Evolutionary conservation across 2,888 invertebrate species (phyloP), one percentile per base, ranked within the genome.

Genomic region (Sipha maydis): DNA sequence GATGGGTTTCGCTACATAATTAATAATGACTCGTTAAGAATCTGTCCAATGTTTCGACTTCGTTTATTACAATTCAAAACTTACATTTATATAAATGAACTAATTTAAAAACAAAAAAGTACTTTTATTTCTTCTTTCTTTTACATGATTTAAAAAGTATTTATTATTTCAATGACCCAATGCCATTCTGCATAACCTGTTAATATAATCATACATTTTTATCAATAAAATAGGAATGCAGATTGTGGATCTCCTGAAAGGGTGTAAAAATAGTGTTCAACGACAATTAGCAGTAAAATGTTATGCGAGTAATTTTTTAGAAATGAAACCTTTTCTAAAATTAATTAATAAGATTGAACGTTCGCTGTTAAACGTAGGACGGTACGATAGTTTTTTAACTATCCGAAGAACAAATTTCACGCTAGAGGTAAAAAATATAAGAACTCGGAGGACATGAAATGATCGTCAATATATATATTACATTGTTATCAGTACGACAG

Each of bases 21-120:
- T 82, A 48, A 82, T 82, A 41, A 41, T 21, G 82, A 82, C 34
- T 80, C 38, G 38, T 38, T 61, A n/a, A 19, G n/a, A 67, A n/a
- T 38, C 34, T n/a, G n/a, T 61, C 54, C 38, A 14, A 73, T 38
- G 21, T 34, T 73, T 21, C 3, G 34, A 73, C 34, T 38, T 34
- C 5, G 34, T 73, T 73, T 73, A 5, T 73, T 34, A 34, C 67
- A n/a, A 25, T 56, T 11, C 56, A 21, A 56, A 14, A n/a, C 41
- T 41, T 41, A 41, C 9, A 41, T 5, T 5, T 41, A n/a, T n/a
- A n/a, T n/a, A 48, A 48, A 48, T 71, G 11, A 71, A 71, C 71
- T 31, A 71, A 71, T 31, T 71, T 31, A 71, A 71, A 17, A 31
- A 31, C 17, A 71, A 71, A 17, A 31, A 31, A 2, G 0, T 1